Evolutionary conservation across 2,888 invertebrate species (phyloP), one percentile per base, ranked within the genome.

Genomic region (Cetonia aurata): DNA sequence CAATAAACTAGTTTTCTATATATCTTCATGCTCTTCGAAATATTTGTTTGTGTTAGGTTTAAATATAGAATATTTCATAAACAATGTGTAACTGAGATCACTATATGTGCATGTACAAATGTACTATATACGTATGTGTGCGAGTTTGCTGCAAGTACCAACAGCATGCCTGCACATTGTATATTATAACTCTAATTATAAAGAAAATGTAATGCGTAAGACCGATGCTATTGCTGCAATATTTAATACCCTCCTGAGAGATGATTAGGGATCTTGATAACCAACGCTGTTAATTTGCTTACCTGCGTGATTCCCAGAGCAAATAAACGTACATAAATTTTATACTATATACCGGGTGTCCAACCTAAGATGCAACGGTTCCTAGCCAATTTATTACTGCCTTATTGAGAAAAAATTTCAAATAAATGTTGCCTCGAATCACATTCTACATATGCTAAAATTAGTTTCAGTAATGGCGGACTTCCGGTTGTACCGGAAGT

Each of bases 1-100:
- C 72, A 75, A 74, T 73, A 71, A 75, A 74, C 71, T 71, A 68
- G 67, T 70, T 75, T 65, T 57, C 66, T 70, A 56, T 70, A 37
- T 37, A 69, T 69, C 69, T 69, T 60, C 66, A 25, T 56, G 46
- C 57, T 62, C 52, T 70, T 65, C 62, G 62, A 62, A 44, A 19
- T 56, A 62, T 66, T 70, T 70, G 70, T 70, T 70, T 70, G 66
- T 65, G 56, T 65, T 65, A 33, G 48, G 65, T 46, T 55, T 69
- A 69, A 69, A 69, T 69, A 62, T 69, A 69, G 69, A 69, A 69
- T 69, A 60, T 62, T 59, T 69, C 55, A 69, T 69, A 69, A 69
- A 69, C 69, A 69, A 41, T 19, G 31, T 31, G 44, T 60, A 46
- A 46, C 25, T 60, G 25, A 31, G 60, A 46, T 46, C 46, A 52